Percentiles rank a stretch among this genome's conserved stretches.
Conservation (phyloP, 1,140 invertebrate genomes). For the Sarcophaga peregrina region DNA sequence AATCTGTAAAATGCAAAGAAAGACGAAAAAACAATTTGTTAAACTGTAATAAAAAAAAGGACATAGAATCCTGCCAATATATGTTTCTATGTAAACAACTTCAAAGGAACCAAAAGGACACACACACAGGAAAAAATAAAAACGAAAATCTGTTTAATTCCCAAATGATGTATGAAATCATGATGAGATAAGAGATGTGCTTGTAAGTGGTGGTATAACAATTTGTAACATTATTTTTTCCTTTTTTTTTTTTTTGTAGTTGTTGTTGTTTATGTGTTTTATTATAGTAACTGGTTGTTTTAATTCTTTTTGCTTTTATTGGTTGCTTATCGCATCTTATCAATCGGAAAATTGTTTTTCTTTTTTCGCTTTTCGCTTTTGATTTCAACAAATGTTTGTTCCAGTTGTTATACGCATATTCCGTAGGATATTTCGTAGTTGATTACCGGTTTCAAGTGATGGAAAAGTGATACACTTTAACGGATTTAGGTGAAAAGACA, state of each 20-base stretch:
- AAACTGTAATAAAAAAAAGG: neutral
- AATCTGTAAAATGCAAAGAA: conserved; percentile 32
- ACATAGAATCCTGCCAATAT: neutral
- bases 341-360: conserved; percentile 35
- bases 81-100: neutral
- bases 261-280: neutral
- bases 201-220: conserved; percentile 32
- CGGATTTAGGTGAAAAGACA: neutral
- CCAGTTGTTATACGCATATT: neutral
- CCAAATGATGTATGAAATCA: conserved; percentile 31
- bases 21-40: neutral
- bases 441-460: conserved; percentile 11
- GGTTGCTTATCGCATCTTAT: conserved; percentile 27
- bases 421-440: neutral
- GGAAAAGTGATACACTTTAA: neutral
- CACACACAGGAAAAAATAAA: neutral
- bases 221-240: conserved; percentile 33
- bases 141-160: conserved; percentile 17
- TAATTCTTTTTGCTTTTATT: neutral
- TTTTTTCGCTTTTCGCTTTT: neutral
- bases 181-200: neutral
- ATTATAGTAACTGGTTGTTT: too few species aligned
- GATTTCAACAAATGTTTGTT: neutral
- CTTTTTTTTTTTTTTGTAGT: neutral
- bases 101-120: neutral